Conservation (phyloP, 2,888 invertebrate species). For the Bellardia pandia region DNA sequence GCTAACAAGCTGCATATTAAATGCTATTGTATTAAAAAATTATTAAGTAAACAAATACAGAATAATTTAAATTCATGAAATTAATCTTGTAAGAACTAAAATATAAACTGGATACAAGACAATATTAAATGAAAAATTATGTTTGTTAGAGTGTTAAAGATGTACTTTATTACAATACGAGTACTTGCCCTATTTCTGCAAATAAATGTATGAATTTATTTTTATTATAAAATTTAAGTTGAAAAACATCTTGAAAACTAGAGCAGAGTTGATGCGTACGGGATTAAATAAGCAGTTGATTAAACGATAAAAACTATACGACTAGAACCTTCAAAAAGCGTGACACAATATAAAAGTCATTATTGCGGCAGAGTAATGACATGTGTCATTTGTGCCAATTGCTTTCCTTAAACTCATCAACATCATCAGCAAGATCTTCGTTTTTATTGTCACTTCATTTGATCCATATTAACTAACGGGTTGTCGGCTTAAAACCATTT, state of each 20-base stretch:
- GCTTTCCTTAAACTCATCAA: slow-evolving; percentile 31
- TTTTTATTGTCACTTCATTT: slow-evolving; percentile 24
- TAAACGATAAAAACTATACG: neutral
- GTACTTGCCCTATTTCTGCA: neutral
- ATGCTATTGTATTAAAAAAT: too few species aligned
- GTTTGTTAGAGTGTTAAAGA: too few species aligned
- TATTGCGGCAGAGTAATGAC: slow-evolving; percentile 12
- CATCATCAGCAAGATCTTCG: neutral
- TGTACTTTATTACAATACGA: too few species aligned
- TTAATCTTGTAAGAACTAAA: too few species aligned
- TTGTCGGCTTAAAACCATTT: slow-evolving; percentile 3
- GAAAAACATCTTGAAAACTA: neutral
- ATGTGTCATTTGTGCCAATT: slow-evolving; percentile 42
- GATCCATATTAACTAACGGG: slow-evolving; percentile 21
- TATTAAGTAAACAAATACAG: too few species aligned
- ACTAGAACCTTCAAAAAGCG: neutral
- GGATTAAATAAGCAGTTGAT: neutral
- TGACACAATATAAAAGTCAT: neutral
- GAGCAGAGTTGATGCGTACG: neutral
- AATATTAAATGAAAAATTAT: too few species aligned
- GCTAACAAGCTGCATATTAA: too few species aligned
- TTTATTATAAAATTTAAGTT: neutral
- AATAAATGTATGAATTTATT: neutral
- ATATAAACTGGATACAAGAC: too few species aligned
- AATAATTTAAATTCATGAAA: too few species aligned